phyloP scores from a whole-genome alignment of 2,888 invertebrate genomes.

The Nebria brevicollis region DNA sequence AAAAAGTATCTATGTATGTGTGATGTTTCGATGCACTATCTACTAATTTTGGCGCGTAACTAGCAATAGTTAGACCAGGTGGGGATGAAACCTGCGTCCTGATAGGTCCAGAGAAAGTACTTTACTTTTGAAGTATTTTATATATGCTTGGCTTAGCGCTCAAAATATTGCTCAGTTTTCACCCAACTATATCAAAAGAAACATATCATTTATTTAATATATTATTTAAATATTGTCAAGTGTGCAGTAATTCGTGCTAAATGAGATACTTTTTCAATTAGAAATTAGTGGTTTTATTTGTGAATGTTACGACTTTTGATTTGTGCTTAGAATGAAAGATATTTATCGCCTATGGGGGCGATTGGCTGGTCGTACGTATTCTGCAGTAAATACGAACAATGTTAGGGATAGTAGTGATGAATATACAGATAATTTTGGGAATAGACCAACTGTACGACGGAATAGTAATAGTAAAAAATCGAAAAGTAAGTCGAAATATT shows the following conservation, averaged over 20 bases:
- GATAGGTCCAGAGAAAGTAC: constrained; percentile 51
- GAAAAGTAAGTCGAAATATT: constrained; percentile 24
- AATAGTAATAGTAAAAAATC: constrained; percentile 16
- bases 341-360: constrained; percentile 55
- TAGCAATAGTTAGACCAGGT: not conserved
- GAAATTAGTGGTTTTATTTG: not conserved
- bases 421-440: constrained; percentile 27
- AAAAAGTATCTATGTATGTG: too few relatives aligned
- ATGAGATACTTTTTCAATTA: too few relatives aligned
- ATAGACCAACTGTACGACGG: not conserved
- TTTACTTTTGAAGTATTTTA: constrained; percentile 30
- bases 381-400: constrained; percentile 53
- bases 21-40: too few relatives aligned
- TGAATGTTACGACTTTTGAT: not conserved
- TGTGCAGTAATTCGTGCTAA: not conserved
- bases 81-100: constrained; percentile 40
- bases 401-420: constrained; percentile 32
- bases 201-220: not conserved
- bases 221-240: not conserved
- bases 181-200: not conserved
- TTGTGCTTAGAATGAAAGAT: constrained; percentile 56
- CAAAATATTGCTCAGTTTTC: constrained; percentile 19
- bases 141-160: constrained; percentile 45
- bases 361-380: constrained; percentile 56
- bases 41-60: not conserved